Evolutionary conservation across 2,888 invertebrate genomes (phyloP).

Genomic region (Bellardia bayeri): DNA sequence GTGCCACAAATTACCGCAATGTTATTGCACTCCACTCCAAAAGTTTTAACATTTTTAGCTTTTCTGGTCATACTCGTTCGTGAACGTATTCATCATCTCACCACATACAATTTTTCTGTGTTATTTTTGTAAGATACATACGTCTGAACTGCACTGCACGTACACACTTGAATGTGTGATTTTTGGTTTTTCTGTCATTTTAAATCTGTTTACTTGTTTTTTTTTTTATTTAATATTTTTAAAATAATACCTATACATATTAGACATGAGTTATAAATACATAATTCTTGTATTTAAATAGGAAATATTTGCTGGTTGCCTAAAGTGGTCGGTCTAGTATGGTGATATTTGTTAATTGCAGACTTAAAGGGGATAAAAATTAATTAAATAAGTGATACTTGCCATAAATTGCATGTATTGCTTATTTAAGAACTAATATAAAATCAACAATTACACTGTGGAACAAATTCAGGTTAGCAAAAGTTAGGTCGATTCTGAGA

Average conservation of each 20-base stretch:
- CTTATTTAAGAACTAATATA: neutral
- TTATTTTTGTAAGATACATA: neutral
- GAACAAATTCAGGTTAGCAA: too few species aligned
- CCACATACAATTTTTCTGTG: neutral
- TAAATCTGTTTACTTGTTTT: slow-evolving; percentile 20
- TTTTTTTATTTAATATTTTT: neutral
- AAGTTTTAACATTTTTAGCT: slow-evolving; percentile 60
- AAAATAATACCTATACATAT: slow-evolving; percentile 24
- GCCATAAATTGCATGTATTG: neutral
- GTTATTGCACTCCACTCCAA: slow-evolving; percentile 73
- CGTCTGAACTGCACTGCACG: slow-evolving; percentile 26
- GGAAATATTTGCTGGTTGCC: slow-evolving; percentile 6
- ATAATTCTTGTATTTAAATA: slow-evolving; percentile 25
- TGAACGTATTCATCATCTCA: slow-evolving; percentile 35
- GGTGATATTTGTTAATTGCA: neutral
- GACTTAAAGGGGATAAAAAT: slow-evolving; percentile 11
- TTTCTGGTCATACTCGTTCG: slow-evolving; percentile 46
- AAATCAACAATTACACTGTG: too few species aligned
- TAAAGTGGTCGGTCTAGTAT: neutral
- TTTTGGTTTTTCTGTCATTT: slow-evolving; percentile 12
- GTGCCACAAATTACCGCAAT: slow-evolving; percentile 76
- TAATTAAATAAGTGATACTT: neutral
- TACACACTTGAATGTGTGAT: neutral
- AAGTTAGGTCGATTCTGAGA: too few species aligned
- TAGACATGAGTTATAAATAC: slow-evolving; percentile 7